phyloP scores from a whole-genome alignment of 2,113 vertebrate genomes.

The Centrocercus urophasianus region DNA sequence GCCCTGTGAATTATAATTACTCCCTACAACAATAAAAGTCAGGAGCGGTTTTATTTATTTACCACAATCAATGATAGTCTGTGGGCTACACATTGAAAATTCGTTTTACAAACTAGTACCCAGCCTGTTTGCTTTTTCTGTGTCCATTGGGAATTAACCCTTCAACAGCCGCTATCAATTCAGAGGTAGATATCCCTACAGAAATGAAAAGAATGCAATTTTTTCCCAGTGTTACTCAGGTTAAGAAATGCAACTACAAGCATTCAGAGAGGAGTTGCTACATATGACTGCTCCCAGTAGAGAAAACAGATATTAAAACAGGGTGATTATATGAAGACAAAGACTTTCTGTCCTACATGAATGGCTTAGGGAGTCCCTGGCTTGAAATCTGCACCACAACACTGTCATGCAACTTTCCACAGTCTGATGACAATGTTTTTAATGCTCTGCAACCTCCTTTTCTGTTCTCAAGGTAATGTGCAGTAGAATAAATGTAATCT shows the following conservation, averaged over 20 bases:
- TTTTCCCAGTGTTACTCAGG: not conserved
- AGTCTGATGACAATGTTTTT: not conserved
- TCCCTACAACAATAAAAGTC: slow-evolving; percentile 87
- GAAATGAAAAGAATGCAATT: not conserved
- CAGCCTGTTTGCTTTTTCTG: slow-evolving; percentile 49
- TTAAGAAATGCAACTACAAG: not conserved
- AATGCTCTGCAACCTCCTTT: not conserved
- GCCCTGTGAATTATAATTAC: slow-evolving; percentile 87
- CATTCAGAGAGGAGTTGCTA: not conserved
- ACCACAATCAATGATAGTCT: slow-evolving; percentile 75
- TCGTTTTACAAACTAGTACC: slow-evolving; percentile 70
- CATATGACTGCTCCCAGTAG: not conserved
- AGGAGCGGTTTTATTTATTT: slow-evolving; percentile 87
- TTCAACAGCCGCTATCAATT: not conserved
- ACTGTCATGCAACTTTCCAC: not conserved
- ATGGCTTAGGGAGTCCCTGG: not conserved
- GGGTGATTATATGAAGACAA: not conserved
- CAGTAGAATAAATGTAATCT: not conserved
- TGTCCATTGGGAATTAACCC: slow-evolving; percentile 61
- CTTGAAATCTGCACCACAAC: not conserved
- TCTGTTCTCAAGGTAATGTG: not conserved
- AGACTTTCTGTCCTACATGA: not conserved
- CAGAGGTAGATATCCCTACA: not conserved
- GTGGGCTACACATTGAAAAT: slow-evolving; percentile 71
- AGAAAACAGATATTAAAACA: slow-evolving; percentile 27